These are phyloP conservation scores for Nesometra sesokonis DNA, from an alignment of 35 echinoderm and acorn worm genomes.

Conservation along the genomic window DNA sequence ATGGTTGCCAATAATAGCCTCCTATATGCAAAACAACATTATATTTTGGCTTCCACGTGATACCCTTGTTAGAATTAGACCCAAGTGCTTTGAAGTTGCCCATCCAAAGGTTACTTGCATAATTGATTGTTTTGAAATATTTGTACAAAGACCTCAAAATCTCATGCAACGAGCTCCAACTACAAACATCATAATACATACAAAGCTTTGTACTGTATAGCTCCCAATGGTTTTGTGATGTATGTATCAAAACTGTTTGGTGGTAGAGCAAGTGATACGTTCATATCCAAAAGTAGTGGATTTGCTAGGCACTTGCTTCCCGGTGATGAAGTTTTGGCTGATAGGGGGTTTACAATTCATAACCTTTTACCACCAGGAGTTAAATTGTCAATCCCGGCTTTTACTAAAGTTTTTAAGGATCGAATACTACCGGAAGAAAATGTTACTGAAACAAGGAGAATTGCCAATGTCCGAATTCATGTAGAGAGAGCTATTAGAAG, in stretches of 20 bases:
- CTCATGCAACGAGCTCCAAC: background rate
- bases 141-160: too few relatives aligned
- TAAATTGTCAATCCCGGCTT: conserved; percentile 24
- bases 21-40: conserved; percentile 19
- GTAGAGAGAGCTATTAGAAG: conserved; percentile 42
- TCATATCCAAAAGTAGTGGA: conserved; percentile 19
- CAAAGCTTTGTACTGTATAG: too few relatives aligned
- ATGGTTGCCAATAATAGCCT: conserved; percentile 28
- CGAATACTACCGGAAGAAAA: background rate
- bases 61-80: conserved; percentile 15
- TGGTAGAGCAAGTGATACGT: conserved; percentile 16
- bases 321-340: conserved; percentile 37
- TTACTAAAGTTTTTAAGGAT: conserved; percentile 24
- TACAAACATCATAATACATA: conserved; percentile 41
- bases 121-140: too few relatives aligned
- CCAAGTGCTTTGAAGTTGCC: too few relatives aligned
- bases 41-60: conserved; percentile 34
- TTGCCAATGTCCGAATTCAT: conserved; percentile 44
- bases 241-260: conserved; percentile 32
- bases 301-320: conserved; percentile 17
- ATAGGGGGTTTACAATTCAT: conserved; percentile 19
- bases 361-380: conserved; percentile 32
- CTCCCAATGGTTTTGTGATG: conserved; percentile 11
- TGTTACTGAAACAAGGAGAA: conserved; percentile 22
- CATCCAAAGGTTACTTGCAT: too few relatives aligned